These are phyloP conservation scores for Jaculus jaculus DNA, from an alignment of 2,113 vertebrate genomes.

Conservation along the genomic window DNA sequence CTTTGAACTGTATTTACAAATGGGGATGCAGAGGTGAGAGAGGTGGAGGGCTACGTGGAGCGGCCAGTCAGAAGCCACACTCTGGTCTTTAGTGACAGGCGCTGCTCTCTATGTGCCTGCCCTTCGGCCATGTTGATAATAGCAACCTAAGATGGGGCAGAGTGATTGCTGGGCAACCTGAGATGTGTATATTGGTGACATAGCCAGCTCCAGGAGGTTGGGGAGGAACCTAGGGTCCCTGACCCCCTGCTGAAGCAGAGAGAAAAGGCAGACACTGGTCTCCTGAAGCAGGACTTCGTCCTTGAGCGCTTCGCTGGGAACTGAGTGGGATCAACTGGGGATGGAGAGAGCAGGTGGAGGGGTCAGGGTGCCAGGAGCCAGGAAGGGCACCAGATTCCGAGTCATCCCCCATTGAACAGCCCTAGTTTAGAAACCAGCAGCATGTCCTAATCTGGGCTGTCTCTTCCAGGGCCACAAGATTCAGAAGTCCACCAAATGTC, in stretches of 20 bases:
- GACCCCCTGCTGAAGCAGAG: neutral
- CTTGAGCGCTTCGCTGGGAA: neutral
- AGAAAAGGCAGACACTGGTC: neutral
- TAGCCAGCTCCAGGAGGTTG: neutral
- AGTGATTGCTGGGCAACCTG: neutral
- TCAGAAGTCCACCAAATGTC: neutral
- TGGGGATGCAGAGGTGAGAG: neutral
- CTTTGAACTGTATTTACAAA: neutral
- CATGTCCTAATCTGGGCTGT: neutral
- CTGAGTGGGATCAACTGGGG: neutral
- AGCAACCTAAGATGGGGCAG: neutral
- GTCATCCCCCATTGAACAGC: neutral
- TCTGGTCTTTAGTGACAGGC: neutral
- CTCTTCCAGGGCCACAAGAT: neutral
- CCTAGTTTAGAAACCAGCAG: neutral
- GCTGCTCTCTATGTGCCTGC: neutral
- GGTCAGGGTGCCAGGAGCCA: neutral
- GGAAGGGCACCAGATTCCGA: neutral
- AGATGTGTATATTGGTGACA: neutral
- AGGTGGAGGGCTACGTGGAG: neutral
- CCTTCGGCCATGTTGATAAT: neutral
- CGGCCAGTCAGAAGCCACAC: neutral
- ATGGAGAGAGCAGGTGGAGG: rapidly evolving
- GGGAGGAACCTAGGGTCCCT: neutral
- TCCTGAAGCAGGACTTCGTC: neutral